These are phyloP conservation scores for Paratrypauchen microcephalus DNA, from an alignment of 2,797 vertebrate species.

Conservation along the genomic window DNA sequence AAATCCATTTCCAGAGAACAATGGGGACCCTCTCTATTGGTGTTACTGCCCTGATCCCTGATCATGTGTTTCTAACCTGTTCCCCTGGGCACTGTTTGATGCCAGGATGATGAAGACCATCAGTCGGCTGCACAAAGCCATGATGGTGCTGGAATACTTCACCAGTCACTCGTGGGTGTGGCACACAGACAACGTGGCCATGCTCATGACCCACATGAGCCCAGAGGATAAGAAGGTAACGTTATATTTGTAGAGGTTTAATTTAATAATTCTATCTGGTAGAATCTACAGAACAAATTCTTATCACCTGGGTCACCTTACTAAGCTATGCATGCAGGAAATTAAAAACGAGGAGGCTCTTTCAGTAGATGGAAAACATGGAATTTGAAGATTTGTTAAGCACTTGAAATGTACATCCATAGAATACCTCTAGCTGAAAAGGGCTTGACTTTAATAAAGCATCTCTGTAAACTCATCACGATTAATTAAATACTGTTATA, in stretches of 20 bases:
- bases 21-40: background rate
- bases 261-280: background rate
- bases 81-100: background rate
- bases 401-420: background rate
- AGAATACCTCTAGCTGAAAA: background rate
- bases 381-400: background rate
- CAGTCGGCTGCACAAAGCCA: conserved; percentile 93
- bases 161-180: conserved; percentile 98
- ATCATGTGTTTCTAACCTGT: background rate
- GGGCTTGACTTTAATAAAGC: background rate
- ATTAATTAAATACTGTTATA: background rate
- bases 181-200: conserved; percentile 92
- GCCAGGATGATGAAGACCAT: conserved; percentile 99
- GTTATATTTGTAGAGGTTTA: no score
- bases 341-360: background rate
- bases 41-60: background rate
- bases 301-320: background rate
- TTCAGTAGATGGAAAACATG: background rate
- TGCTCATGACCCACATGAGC: conserved; percentile 89
- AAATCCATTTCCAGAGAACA: background rate
- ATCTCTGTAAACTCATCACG: background rate
- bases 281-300: background rate
- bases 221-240: conserved; percentile 92
- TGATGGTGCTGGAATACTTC: conserved; percentile 97
- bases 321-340: background rate